Conservation (phyloP, 2,113 vertebrate genomes). For the Xenotilapia leptura region DNA sequence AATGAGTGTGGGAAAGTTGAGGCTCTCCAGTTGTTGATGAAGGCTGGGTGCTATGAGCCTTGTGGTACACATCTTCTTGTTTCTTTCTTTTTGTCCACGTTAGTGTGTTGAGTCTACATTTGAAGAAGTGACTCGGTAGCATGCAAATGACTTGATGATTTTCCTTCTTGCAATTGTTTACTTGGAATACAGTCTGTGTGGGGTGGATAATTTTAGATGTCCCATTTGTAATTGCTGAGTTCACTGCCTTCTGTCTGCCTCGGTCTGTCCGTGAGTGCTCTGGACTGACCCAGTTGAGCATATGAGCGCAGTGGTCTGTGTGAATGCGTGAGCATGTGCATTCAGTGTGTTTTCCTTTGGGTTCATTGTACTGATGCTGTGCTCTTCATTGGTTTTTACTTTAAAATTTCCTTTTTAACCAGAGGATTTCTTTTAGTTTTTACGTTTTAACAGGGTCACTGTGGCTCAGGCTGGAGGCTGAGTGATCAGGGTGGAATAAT, state of each 20-base stretch:
- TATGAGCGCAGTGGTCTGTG: neutral
- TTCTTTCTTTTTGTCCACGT: neutral
- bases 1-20: neutral
- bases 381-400: neutral
- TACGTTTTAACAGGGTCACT: neutral
- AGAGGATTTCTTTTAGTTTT: neutral
- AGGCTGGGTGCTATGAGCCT: neutral
- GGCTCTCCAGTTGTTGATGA: neutral
- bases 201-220: slow-evolving; percentile 20
- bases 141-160: neutral
- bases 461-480: neutral
- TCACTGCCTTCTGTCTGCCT: neutral
- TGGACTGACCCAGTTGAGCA: slow-evolving; percentile 14
- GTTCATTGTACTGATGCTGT: neutral
- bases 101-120: neutral
- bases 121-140: neutral
- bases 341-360: neutral
- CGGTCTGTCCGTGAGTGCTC: neutral
- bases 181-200: neutral
- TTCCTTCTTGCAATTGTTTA: neutral
- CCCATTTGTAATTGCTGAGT: neutral
- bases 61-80: neutral
- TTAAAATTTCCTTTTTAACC: neutral
- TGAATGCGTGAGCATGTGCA: neutral
- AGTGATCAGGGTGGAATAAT: neutral